Evolutionary conservation across 1,140 invertebrate species (phyloP).

Genomic region (Orius insidiosus): DNA sequence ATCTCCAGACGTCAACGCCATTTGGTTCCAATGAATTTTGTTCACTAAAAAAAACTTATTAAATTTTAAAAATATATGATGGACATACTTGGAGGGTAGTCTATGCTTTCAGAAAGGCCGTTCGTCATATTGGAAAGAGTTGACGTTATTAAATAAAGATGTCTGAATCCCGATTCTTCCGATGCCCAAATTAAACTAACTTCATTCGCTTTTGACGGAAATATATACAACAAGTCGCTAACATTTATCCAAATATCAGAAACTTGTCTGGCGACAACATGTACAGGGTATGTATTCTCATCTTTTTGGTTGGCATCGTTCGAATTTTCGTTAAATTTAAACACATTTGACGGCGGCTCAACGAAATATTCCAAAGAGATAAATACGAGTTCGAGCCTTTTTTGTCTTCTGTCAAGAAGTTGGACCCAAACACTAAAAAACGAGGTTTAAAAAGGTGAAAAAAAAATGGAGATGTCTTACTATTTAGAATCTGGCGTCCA

Average conservation of each 20-base stretch:
- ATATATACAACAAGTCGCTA: slow-evolving; percentile 64
- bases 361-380: slow-evolving; percentile 56
- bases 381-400: slow-evolving; percentile 55
- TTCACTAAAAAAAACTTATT: background rate
- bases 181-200: slow-evolving; percentile 80
- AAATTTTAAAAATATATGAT: background rate
- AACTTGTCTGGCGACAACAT: slow-evolving; percentile 42
- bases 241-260: slow-evolving; percentile 70
- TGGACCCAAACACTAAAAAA: slow-evolving; percentile 72
- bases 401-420: slow-evolving; percentile 68
- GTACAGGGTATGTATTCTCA: slow-evolving; percentile 26
- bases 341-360: slow-evolving; percentile 32
- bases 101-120: slow-evolving; percentile 10
- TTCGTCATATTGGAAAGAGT: slow-evolving; percentile 5
- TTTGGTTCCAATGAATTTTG: slow-evolving; percentile 22
- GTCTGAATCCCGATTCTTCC: slow-evolving; percentile 79
- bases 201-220: slow-evolving; percentile 38
- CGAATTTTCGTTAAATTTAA: slow-evolving; percentile 9
- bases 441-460: background rate
- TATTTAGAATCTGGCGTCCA: slow-evolving; percentile 63
- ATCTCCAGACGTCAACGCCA: slow-evolving; percentile 58
- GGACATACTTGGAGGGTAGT: slow-evolving; percentile 10
- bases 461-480: too few species aligned
- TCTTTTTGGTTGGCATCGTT: background rate
- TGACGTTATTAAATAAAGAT: slow-evolving; percentile 61